Evolutionary conservation across 2,888 invertebrate genomes (phyloP), one percentile per base, ranked within the genome.

Genomic region (Habroteleia sp.): DNA sequence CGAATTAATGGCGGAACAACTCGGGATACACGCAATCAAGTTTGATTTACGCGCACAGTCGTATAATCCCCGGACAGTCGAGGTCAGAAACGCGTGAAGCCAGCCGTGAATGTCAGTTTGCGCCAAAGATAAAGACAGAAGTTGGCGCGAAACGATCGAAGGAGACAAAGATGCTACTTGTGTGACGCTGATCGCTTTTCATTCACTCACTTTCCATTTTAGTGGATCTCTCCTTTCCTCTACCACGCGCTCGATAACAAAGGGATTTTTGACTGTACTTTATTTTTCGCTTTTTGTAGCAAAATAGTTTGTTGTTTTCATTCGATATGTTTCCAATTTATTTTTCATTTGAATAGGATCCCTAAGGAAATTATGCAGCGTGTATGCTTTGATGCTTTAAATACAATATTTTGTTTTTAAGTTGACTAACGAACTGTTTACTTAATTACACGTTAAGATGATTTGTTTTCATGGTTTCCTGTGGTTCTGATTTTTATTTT

Each of bases 351-450:
- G 41, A 41, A 33, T 25, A 29, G 0, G 10, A 17, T 65, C 72
- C 72, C 72, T 1, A 7, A 65, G 72, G 72, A 72, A 65, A 72
- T 72, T 62, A 72, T 63, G 39, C 41, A 16, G 39, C 13, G 44
- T 37, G 23, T 50, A 37, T 29, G 33, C 48, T 4, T 52, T 11
- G 54, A 48, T 37, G 29, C 54, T 71, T 68, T 44, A 71, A 71
- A 62, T 25, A 42, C n/a, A 44, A 13, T 16, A 20, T 13, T 3
- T 3, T 16, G 39, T 54, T 48, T 58, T 48, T 33, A 25, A 39
- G 31, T 25, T 3, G 14, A 14, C 33, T 48, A 48, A 68, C 46
- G 48, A 68, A 68, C 46, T 14, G 13, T 41, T 48, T 48, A 68
- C 56, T 68, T 56, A 56, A 58, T 56, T 7, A 48, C 37, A 13